Base-by-base conservation (phyloP, 1,140 invertebrate genomes). In the Bombus haemorrhoidalis region DNA sequence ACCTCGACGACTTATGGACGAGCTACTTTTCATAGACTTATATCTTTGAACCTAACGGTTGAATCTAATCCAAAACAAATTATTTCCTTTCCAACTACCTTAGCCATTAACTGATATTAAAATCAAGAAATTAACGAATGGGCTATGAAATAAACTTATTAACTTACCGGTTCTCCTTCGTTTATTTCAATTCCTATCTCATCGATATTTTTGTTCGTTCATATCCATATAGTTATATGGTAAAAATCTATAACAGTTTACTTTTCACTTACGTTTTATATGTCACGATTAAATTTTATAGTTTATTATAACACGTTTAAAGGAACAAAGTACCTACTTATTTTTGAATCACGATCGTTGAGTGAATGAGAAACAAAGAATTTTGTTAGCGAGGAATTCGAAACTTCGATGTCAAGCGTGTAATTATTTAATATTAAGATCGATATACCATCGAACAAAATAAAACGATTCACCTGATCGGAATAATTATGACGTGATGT, bases 141-240 rank as follows among this genome's bases (percentile, higher is more conserved):
- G 3, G 5, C 18, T 18, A 53, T 8, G 18, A 53, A 53, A 28
- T 28, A 28, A 59, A 12, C 9, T 28, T 28, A 10, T 62, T 62
- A 28, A 12, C 28, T 62, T n/a, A n/a, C 12, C 28, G 3, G 10
- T 28, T n/a, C 28, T 25, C 10, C 59, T 12, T 28, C 59, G 59
- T 47, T 47, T 47, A 18, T 47, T 47, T 47, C 47, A 18, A 12
- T 28, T 62, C n/a, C 10, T 12, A 2, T 1, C 5, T 62, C 59
- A 5, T 53, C 47, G 13, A 66, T 32, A 12, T n/a, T 41, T 72
- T 72, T 13, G 5, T 72, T 41, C 12, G 4, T 41, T 28, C 37
- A 1, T 5, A 72, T 9, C n/a, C 5, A 0, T 1, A 15, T 9
- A n/a, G n/a, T n/a, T 8, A n/a, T 12, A 15, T 4, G 0, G 1